Conservation (phyloP, 2,888 invertebrate species). For the Lasioglossum morio region DNA sequence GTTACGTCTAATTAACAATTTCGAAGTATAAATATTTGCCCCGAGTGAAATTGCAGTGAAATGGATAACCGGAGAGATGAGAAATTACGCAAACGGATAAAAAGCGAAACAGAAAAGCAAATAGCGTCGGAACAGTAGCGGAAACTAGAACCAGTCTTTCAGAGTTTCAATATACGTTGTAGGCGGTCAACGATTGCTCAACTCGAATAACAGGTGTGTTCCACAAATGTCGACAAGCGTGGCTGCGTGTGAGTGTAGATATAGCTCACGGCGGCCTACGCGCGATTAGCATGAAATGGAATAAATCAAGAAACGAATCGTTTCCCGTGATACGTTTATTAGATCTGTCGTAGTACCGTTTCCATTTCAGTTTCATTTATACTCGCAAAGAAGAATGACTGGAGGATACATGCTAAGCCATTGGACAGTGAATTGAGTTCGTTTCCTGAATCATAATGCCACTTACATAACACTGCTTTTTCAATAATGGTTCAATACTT, state of each 20-base stretch:
- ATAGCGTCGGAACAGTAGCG: not conserved
- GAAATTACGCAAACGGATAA: not conserved
- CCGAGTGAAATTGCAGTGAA: not conserved
- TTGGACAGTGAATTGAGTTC: not conserved
- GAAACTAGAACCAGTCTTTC: constrained; percentile 7
- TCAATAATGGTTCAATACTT: no score
- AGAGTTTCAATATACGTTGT: constrained; percentile 40
- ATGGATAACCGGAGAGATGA: not conserved
- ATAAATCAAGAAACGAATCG: constrained; percentile 40
- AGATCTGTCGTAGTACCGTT: not conserved
- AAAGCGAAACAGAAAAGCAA: not conserved
- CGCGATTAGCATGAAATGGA: constrained; percentile 71
- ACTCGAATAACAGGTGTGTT: constrained; percentile 67
- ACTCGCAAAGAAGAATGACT: not conserved
- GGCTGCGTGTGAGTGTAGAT: constrained; percentile 56
- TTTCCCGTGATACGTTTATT: constrained; percentile 7
- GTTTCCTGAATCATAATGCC: not conserved
- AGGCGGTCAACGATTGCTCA: constrained; percentile 62
- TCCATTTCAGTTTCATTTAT: not conserved
- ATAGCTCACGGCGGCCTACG: constrained; percentile 70
- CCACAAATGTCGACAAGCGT: constrained; percentile 53
- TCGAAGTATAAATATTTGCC: not conserved
- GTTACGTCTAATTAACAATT: not conserved
- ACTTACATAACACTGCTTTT: not conserved
- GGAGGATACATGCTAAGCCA: not conserved